phyloP scores from a whole-genome alignment of 2,797 vertebrate species.

The Diplodus puntazzo region DNA sequence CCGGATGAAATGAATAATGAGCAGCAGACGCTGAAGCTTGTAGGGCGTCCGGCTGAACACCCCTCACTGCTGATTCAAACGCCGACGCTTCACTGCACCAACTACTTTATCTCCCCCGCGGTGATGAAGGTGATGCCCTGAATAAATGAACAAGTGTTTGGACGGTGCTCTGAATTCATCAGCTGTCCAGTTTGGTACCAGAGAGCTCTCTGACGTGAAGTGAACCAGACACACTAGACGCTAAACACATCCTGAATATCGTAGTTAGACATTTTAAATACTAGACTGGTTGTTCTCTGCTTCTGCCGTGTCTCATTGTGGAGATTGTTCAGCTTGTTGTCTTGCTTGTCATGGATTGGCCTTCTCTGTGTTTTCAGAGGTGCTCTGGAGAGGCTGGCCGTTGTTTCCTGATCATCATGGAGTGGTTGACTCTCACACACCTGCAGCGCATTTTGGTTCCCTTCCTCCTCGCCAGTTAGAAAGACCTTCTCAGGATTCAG shows the following conservation, averaged over 20 bases:
- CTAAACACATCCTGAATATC: no score
- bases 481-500: no score
- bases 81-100: background rate
- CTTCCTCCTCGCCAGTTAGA: no score
- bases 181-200: background rate
- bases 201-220: background rate
- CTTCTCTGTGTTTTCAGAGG: no score
- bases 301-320: conserved; percentile 5
- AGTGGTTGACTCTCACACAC: no score
- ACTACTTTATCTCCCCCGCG: background rate
- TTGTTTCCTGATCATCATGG: no score
- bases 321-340: conserved; percentile 2
- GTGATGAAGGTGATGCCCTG: background rate
- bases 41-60: background rate
- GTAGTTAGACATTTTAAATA: background rate
- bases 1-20: background rate
- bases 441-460: no score
- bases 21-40: background rate
- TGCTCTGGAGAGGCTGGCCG: no score
- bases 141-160: background rate
- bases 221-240: background rate
- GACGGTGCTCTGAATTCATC: background rate
- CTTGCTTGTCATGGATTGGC: background rate
- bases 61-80: background rate
- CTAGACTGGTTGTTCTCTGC: background rate